phyloP scores from a whole-genome alignment of 2,888 invertebrate species.

The Dasysyrphus albostriatus region DNA sequence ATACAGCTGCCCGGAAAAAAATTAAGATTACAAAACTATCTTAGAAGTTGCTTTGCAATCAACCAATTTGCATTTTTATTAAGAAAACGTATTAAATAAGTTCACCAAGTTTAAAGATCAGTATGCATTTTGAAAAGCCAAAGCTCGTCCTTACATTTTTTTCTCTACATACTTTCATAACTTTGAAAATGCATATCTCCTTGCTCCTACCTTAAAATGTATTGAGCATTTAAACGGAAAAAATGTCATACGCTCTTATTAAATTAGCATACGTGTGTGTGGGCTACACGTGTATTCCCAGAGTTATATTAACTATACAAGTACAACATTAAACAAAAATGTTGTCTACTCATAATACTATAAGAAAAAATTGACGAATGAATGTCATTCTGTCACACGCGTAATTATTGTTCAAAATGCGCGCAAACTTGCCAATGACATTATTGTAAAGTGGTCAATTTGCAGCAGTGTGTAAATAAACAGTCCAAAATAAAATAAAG shows the following conservation, averaged over 20 bases:
- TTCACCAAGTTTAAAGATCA: too few species aligned
- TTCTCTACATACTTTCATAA: too few species aligned
- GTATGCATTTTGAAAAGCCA: too few species aligned
- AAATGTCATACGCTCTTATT: slow-evolving; percentile 46
- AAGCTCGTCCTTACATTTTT: too few species aligned
- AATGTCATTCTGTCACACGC: slow-evolving; percentile 30
- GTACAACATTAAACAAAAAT: not conserved
- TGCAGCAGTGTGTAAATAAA: not conserved
- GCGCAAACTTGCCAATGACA: not conserved
- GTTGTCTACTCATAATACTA: not conserved
- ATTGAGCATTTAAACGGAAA: slow-evolving; percentile 39
- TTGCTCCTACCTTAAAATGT: not conserved
- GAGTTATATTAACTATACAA: not conserved
- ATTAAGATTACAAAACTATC: too few species aligned
- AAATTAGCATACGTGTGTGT: slow-evolving; percentile 65
- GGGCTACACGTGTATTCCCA: slow-evolving; percentile 49
- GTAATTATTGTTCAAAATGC: not conserved
- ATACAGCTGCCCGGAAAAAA: too few species aligned
- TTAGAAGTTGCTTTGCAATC: too few species aligned
- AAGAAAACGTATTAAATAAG: too few species aligned
- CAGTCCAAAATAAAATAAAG: slow-evolving; percentile 16
- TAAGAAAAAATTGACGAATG: slow-evolving; percentile 46
- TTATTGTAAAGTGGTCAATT: not conserved
- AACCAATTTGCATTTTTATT: too few species aligned
- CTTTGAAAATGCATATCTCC: not conserved